Percentiles rank a stretch among this genome's conserved stretches.
Conservation (phyloP, 2,113 vertebrate species). For the Phasianus colchicus region DNA sequence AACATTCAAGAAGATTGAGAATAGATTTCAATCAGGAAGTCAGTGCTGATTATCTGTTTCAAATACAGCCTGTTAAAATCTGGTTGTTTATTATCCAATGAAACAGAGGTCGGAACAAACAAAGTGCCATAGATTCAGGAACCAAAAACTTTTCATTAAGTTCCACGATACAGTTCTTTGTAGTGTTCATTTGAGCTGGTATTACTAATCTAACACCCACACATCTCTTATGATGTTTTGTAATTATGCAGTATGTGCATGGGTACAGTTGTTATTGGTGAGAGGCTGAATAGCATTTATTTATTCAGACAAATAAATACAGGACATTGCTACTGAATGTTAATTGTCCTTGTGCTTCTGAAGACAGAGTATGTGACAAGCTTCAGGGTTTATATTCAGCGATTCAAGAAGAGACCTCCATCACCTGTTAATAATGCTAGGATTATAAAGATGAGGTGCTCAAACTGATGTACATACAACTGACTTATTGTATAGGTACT, state of each 20-base stretch:
- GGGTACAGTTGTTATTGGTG: neutral
- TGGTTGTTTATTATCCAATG: slow-evolving; percentile 8
- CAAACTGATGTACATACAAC: neutral
- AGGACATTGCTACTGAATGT: neutral
- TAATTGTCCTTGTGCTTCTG: neutral
- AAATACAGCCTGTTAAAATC: neutral
- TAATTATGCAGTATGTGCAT: neutral
- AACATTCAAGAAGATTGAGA: neutral
- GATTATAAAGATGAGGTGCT: neutral
- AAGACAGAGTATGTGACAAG: neutral
- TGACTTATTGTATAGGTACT: neutral
- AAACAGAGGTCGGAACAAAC: neutral
- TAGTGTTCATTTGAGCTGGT: neutral
- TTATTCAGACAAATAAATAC: neutral
- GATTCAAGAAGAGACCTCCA: neutral
- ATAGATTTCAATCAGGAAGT: slow-evolving; percentile 8
- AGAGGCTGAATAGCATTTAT: neutral
- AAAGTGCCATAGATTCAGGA: neutral
- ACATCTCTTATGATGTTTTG: neutral
- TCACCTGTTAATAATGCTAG: neutral
- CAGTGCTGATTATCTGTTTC: neutral
- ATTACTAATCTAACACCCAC: neutral
- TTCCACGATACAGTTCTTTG: neutral
- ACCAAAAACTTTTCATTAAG: neutral
- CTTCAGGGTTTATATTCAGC: neutral